phyloP scores from a whole-genome alignment of 2,797 vertebrate species.

The Halcyon chelicuti region DNA sequence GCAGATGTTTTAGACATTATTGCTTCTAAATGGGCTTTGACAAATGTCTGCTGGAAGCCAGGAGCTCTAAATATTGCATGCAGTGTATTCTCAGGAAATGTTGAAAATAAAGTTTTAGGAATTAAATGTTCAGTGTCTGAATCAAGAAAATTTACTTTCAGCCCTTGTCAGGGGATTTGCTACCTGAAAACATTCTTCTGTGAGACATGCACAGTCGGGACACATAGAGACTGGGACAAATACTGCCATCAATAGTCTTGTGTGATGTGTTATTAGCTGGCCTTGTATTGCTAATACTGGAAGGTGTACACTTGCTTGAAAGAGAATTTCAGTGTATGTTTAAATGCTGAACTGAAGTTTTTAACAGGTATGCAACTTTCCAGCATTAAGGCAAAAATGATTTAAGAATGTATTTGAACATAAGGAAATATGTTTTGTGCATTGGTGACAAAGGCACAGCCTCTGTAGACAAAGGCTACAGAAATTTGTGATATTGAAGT shows the following conservation, averaged over 20 bases:
- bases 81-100: neutral
- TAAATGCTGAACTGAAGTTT: neutral
- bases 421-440: neutral
- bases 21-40: slow-evolving; percentile 43
- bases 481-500: neutral
- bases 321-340: neutral
- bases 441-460: neutral
- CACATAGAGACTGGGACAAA: neutral
- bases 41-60: slow-evolving; percentile 52
- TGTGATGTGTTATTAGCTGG: neutral
- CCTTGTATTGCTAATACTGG: neutral
- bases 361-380: neutral
- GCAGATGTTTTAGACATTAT: slow-evolving; percentile 65
- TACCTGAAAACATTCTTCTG: neutral
- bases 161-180: neutral
- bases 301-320: neutral
- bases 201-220: neutral
- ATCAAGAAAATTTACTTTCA: slow-evolving; percentile 21
- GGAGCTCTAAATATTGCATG: slow-evolving; percentile 34
- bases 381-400: neutral
- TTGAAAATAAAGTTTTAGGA: slow-evolving; percentile 44
- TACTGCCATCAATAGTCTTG: neutral
- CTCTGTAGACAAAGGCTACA: neutral
- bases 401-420: neutral
- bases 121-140: slow-evolving; percentile 20